phyloP scores from a whole-genome alignment of 1,140 invertebrate species.

The Orussus abietinus region DNA sequence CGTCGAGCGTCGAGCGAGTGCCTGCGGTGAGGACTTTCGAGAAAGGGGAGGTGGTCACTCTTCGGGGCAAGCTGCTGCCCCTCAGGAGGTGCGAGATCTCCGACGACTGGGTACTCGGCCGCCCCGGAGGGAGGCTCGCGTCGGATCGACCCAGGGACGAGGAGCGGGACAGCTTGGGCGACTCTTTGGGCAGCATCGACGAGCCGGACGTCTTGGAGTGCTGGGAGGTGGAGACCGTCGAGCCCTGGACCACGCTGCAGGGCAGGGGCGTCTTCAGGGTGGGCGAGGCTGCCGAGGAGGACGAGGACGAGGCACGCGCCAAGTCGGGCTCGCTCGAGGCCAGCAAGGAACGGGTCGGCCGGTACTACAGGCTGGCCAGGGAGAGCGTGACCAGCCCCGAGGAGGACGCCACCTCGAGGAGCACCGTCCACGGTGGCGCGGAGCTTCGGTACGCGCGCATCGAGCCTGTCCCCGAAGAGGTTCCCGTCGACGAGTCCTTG shows the following conservation, averaged over 20 bases:
- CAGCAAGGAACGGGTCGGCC: too few species aligned
- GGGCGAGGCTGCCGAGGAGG: slow-evolving; percentile 29
- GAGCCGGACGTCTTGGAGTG: slow-evolving; percentile 50
- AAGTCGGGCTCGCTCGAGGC: slow-evolving; percentile 30
- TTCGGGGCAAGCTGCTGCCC: slow-evolving; percentile 41
- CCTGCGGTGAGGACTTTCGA: slow-evolving; percentile 36
- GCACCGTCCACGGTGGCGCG: too few species aligned
- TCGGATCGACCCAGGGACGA: too few species aligned
- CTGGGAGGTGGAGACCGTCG: slow-evolving; percentile 46
- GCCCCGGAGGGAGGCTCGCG: too few species aligned
- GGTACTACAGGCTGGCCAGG: slow-evolving; percentile 39
- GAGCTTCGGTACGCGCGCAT: too few species aligned
- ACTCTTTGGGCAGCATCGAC: slow-evolving; percentile 45
- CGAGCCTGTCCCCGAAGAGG: too few species aligned
- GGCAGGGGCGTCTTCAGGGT: slow-evolving; percentile 20
- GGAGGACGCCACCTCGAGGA: slow-evolving; percentile 17
- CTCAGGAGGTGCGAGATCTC: too few species aligned
- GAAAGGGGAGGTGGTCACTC: slow-evolving; percentile 45
- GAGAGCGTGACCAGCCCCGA: slow-evolving; percentile 28
- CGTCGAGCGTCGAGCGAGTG: too few species aligned
- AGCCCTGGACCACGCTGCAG: slow-evolving; percentile 28
- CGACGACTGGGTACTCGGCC: too few species aligned
- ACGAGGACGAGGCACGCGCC: slow-evolving; percentile 14
- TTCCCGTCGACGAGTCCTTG: background rate
- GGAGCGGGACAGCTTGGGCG: slow-evolving; percentile 15